Base-by-base conservation (phyloP, 1,140 invertebrate species). In the Drosophila micromelanica region DNA sequence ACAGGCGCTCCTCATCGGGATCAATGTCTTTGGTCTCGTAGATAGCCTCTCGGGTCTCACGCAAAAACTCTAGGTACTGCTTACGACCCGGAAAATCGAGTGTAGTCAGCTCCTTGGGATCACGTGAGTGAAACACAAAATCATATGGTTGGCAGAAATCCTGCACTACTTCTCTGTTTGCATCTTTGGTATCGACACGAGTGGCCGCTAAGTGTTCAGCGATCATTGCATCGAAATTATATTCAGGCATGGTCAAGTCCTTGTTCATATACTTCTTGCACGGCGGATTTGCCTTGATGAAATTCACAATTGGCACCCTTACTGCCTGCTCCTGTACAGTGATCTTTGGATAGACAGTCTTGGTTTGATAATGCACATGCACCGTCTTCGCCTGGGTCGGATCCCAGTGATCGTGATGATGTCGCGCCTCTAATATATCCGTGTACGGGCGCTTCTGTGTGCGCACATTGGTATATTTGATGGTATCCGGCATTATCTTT, bases 391-490 rank as follows among this genome's bases (percentile, higher is more conserved):
- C 59, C n/a, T 92, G 82, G 0, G 84, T 91, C 13, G 91, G 80
- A 2, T 81, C 48, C 76, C 79, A 85, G 45, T 92, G 91, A 32
- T 91, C 91, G 32, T 92, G 91, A 59, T 92, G 91, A 40, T 92
- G 91, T 0, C 91, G 73, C 0, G 86, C 80, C 54, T 91, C 86
- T 0, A 92, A 76, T 0, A 73, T 37, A 0, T 80, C 74, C 5
- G 90, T 78, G 23, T 74, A 92, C 0, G 75, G 70, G 0, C 75
- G 73, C 37, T 81, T 84, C 6, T 74, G 57, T 0, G 49, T 67
- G 0, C 74, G 76, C 5, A 91, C 77, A 73, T 91, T 91, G 9
- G 60, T 71, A 13, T 71, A 79, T 7, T 85, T 57, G 0, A 78
- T 61, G 5, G 62, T 54, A n/a, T 91, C 90, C 0, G 61, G 49